phyloP scores from a whole-genome alignment of 2,797 vertebrate species.

The Carcharodon carcharias region DNA sequence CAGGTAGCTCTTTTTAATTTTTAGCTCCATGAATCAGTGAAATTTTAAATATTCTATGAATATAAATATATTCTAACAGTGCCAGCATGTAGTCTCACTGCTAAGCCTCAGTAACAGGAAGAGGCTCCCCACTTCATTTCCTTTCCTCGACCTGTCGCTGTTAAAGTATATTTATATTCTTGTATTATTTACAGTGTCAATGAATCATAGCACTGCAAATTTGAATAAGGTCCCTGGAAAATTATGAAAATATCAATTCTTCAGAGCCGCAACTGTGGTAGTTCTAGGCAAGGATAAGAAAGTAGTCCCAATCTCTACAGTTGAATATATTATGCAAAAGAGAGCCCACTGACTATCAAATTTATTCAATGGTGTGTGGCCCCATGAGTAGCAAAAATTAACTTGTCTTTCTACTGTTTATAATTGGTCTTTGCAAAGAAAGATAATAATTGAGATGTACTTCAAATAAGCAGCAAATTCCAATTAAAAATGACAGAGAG shows the following conservation, averaged over 20 bases:
- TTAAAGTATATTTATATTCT: conserved; percentile 29
- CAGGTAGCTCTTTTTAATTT: conserved; percentile 1
- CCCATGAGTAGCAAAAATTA: conserved; percentile 25
- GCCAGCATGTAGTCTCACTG: not conserved
- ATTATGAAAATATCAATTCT: conserved; percentile 9
- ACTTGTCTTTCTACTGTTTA: conserved; percentile 22
- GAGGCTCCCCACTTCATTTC: conserved; percentile 7
- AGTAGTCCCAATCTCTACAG: not conserved
- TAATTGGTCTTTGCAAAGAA: conserved; percentile 19
- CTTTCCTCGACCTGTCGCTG: not conserved
- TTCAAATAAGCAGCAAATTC: conserved; percentile 22
- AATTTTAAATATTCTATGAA: conserved; percentile 14
- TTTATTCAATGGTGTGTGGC: not conserved
- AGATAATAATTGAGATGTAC: not conserved
- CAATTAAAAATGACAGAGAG: not conserved
- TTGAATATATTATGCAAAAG: conserved; percentile 25
- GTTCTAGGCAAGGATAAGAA: not conserved
- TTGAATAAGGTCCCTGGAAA: not conserved
- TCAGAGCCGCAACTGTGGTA: not conserved
- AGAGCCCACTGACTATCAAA: conserved; percentile 2
- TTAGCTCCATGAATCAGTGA: not conserved
- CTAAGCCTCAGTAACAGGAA: not conserved
- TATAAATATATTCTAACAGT: conserved; percentile 19
- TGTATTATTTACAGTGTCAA: conserved; percentile 17
- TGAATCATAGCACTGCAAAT: not conserved